Evolutionary conservation across 2,888 invertebrate genomes (phyloP), one percentile per base, ranked within the genome.

Genomic region (Fissipunctia ypsillon): DNA sequence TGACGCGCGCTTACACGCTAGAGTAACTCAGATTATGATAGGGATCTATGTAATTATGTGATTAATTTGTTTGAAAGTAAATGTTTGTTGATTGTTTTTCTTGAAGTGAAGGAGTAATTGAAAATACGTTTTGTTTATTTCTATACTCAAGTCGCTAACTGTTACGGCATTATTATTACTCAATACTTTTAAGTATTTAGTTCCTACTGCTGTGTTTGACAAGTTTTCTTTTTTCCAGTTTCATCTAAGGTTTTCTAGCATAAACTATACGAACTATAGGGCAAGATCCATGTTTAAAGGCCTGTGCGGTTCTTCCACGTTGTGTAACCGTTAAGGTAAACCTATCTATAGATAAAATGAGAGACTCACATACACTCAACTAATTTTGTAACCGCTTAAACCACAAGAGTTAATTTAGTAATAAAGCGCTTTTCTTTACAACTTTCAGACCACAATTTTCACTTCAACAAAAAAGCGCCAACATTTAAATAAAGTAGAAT

Each of bases 11-110:
- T 70, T 69, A 69, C 61, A 71, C 72, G 80, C 61, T 14, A 61
- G 43, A 71, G 48, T 66, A 56, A 67, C 50, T 38, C 61, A 7
- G n/a, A 79, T 84, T 71, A 84, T 57, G 84, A 81, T 81, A 81
- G 43, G 25, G 61, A 81, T 83, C 80, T 79, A 25, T 52, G 61
- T 83, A 83, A 83, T 81, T 83, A 83, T 43, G 60, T 70, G 56
- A 73, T 81, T 79, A 74, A 79, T 71, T 79, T 59, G 71, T 66
- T 71, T 66, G 31, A 83, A 83, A 78, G 57, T 78, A 54, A 78
- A 66, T 78, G 73, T 60, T 70, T 63, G n/a, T 68, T 64, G 43
- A 22, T 43, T 64, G 64, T 64, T 48, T 59, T 70, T 9, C 28
- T 60, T 67, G 25, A 19, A 25, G 10, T 77, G n/a, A n/a, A 25